Conservation (phyloP, 2,797 vertebrate genomes). For the Amblyopsis hoosieri region DNA sequence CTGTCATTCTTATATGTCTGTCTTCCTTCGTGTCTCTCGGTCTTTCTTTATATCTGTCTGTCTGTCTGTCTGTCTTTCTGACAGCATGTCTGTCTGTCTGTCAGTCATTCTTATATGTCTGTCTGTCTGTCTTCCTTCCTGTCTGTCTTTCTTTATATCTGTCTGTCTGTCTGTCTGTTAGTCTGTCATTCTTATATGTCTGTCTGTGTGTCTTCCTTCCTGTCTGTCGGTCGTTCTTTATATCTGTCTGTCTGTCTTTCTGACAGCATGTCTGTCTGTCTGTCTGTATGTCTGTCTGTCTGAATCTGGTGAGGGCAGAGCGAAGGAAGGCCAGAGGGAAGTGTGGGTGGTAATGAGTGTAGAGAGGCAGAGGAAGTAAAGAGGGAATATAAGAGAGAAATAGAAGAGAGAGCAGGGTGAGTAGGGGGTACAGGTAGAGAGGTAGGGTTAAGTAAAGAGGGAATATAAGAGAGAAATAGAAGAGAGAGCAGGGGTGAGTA, state of each 20-base stretch:
- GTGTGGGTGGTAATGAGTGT: not conserved
- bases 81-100: too few relatives aligned
- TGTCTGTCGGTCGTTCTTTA: not conserved
- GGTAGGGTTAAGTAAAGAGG: not conserved
- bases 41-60: too few relatives aligned
- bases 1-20: too few relatives aligned
- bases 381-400: slow-evolving; percentile 23
- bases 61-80: too few relatives aligned
- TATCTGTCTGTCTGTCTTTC: not conserved
- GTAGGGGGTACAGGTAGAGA: not conserved
- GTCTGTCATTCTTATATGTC: not conserved
- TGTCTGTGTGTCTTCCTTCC: not conserved
- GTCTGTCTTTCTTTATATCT: too few relatives aligned
- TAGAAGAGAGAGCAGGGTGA: slow-evolving; percentile 17
- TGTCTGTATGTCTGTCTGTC: too few relatives aligned
- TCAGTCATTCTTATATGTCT: not conserved
- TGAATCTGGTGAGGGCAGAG: not conserved
- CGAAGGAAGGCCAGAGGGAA: slow-evolving; percentile 18
- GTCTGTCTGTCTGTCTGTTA: too few relatives aligned
- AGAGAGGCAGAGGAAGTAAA: slow-evolving; percentile 4
- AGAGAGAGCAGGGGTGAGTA: slow-evolving; percentile 17
- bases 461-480: slow-evolving; percentile 23
- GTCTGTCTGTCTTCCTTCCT: too few relatives aligned
- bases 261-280: not conserved
- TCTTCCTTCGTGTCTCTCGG: too few relatives aligned